Conservation (phyloP, 2,888 invertebrate species). For the Celastrina argiolus region DNA sequence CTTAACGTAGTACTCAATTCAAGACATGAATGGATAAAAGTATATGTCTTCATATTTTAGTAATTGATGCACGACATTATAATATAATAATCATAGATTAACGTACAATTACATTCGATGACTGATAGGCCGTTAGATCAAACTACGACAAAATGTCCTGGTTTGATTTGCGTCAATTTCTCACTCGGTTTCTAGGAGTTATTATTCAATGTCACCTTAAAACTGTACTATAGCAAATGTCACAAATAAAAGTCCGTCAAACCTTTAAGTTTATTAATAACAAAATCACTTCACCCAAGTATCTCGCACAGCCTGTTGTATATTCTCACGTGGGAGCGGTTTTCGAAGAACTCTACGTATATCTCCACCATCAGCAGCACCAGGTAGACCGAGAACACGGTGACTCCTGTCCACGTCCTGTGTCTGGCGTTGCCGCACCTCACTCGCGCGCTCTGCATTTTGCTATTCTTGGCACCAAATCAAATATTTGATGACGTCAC, state of each 20-base stretch:
- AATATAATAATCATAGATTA: too few relatives aligned
- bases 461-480: slow-evolving; percentile 21
- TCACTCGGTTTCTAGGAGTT: too few relatives aligned
- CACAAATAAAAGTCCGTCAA: neutral
- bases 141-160: too few relatives aligned
- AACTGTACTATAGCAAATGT: too few relatives aligned
- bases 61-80: too few relatives aligned
- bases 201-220: too few relatives aligned
- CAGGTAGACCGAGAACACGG: slow-evolving; percentile 59
- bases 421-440: slow-evolving; percentile 50
- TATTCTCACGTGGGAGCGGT: slow-evolving; percentile 51
- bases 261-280: neutral
- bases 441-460: slow-evolving; percentile 44
- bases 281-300: slow-evolving; percentile 9
- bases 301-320: slow-evolving; percentile 45
- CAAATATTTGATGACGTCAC: slow-evolving; percentile 21
- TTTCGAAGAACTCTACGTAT: slow-evolving; percentile 61
- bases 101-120: too few relatives aligned
- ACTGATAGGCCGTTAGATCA: too few relatives aligned
- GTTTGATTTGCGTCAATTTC: too few relatives aligned
- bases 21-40: too few relatives aligned
- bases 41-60: too few relatives aligned
- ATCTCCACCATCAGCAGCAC: slow-evolving; percentile 59
- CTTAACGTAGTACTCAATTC: too few relatives aligned
- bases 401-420: slow-evolving; percentile 60